A percentile compares a stretch with the other conserved stretches of the same genome.
Conservation (phyloP, 2,888 invertebrate species). For the Chymomyza amoena region DNA sequence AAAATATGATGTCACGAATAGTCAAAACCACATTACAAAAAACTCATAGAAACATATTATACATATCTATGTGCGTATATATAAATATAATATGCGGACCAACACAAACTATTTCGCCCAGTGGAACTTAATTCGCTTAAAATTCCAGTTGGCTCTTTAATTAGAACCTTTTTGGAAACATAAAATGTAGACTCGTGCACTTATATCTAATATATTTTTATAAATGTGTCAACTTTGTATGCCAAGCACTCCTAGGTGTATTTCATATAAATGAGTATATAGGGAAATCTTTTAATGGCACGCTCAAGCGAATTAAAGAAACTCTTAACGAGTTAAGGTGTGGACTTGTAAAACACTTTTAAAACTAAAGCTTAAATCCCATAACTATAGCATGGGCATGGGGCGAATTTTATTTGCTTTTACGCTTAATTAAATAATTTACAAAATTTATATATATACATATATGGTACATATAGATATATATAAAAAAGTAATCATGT, state of each 20-base stretch:
- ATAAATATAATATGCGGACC: background rate
- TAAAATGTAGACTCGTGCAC: background rate
- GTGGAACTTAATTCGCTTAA: background rate
- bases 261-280: background rate
- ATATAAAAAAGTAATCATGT: background rate
- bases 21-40: slow-evolving; percentile 9
- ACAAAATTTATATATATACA: background rate
- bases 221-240: background rate
- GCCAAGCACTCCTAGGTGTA: background rate
- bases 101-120: background rate
- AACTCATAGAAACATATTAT: background rate
- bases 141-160: background rate
- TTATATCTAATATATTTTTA: background rate
- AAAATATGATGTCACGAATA: slow-evolving; percentile 35
- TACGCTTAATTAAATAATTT: background rate
- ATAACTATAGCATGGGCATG: background rate
- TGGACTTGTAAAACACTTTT: background rate
- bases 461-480: too few species aligned
- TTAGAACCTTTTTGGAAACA: background rate
- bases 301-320: background rate
- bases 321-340: background rate
- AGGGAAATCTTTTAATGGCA: background rate
- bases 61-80: background rate
- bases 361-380: background rate
- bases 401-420: background rate